Percentiles rank a stretch among this genome's conserved stretches.
phyloP scores from a whole-genome alignment of 2,888 invertebrate species.

The Brachypalpus laphriformis region DNA sequence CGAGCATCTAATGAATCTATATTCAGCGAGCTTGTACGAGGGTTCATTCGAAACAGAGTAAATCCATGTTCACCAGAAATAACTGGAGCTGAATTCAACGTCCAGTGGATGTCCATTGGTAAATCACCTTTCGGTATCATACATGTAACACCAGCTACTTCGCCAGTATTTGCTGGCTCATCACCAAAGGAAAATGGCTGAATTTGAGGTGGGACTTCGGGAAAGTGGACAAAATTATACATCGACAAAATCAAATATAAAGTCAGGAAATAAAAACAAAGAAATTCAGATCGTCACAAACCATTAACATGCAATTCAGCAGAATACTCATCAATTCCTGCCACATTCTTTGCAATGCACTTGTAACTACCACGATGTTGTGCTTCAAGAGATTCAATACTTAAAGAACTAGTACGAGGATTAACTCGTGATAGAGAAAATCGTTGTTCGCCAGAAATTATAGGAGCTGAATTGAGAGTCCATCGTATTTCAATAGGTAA shows the following conservation, averaged over 20 bases:
- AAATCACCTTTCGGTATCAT: slow-evolving; percentile 90
- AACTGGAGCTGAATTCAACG: slow-evolving; percentile 84
- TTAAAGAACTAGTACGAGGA: slow-evolving; percentile 84
- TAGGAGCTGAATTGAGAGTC: slow-evolving; percentile 85
- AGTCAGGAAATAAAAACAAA: background rate
- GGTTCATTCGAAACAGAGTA: slow-evolving; percentile 80
- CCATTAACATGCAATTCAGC: slow-evolving; percentile 77
- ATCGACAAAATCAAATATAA: background rate
- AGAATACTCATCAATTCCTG: slow-evolving; percentile 81
- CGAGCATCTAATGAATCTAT: slow-evolving; percentile 86
- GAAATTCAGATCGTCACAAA: slow-evolving; percentile 49
- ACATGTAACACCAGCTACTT: slow-evolving; percentile 88
- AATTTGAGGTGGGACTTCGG: slow-evolving; percentile 82
- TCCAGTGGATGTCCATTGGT: slow-evolving; percentile 90
- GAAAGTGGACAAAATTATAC: slow-evolving; percentile 22
- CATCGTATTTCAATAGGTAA: slow-evolving; percentile 88
- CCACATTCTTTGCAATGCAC: slow-evolving; percentile 85
- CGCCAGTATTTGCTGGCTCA: slow-evolving; percentile 86
- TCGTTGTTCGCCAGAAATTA: slow-evolving; percentile 86
- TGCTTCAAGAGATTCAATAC: slow-evolving; percentile 84
- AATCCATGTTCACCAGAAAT: slow-evolving; percentile 82
- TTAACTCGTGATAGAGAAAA: slow-evolving; percentile 84
- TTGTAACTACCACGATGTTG: slow-evolving; percentile 86
- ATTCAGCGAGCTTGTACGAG: slow-evolving; percentile 83
- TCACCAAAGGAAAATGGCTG: slow-evolving; percentile 83